These are phyloP conservation scores for Bovichtus diacanthus DNA, from an alignment of 2,797 vertebrate species.

Conservation along the genomic window DNA sequence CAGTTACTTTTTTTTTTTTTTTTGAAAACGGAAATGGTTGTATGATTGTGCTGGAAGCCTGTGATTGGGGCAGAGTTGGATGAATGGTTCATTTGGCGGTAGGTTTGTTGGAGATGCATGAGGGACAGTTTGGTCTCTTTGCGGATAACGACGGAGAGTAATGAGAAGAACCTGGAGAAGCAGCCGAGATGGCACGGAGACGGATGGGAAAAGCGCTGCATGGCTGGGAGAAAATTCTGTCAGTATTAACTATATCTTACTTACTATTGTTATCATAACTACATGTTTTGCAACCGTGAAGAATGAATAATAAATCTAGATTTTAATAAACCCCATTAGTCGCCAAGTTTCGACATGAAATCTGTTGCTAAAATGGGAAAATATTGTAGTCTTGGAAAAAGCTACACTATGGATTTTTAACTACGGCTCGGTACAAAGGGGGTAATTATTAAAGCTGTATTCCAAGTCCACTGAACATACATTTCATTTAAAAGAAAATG, in stretches of 20 bases:
- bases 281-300: not conserved
- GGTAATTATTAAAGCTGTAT: not conserved
- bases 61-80: slow-evolving; percentile 23
- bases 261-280: slow-evolving; percentile 20
- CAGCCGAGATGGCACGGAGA: not conserved
- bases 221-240: not conserved
- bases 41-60: slow-evolving; percentile 28
- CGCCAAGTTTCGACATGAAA: slow-evolving; percentile 28
- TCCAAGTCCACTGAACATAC: not conserved
- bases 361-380: slow-evolving; percentile 5
- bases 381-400: not conserved
- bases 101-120: slow-evolving; percentile 5
- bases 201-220: not conserved
- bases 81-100: slow-evolving; percentile 8
- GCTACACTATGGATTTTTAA: not conserved
- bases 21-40: slow-evolving; percentile 12
- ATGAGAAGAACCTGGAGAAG: not conserved
- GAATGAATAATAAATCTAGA: slow-evolving; percentile 5
- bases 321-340: slow-evolving; percentile 3
- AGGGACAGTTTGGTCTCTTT: slow-evolving; percentile 1
- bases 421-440: not conserved
- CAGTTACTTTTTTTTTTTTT: slow-evolving; percentile 8
- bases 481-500: not conserved
- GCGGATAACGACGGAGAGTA: not conserved
- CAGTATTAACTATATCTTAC: not conserved